Evolutionary conservation across 2,797 vertebrate genomes (phyloP), one percentile per base, ranked within the genome.

Genomic region (Rhabdomys pumilio): DNA sequence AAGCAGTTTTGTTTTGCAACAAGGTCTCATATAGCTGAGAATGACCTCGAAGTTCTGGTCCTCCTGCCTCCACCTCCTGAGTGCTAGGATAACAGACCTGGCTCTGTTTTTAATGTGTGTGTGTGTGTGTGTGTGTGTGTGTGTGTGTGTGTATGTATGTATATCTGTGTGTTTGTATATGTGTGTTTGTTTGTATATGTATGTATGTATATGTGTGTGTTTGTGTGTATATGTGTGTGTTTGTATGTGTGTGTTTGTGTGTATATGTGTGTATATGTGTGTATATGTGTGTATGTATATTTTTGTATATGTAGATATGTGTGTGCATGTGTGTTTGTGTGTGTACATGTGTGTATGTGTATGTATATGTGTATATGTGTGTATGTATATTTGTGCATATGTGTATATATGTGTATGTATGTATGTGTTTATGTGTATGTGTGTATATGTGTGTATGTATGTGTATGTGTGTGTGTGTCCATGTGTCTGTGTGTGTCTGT

Each of bases 1-100:
- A 72, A 84, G 85, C 75, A 22, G 81, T 50, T 89, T n/a, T 88
- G 67, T 57, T 88, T 73, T 57, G 65, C 11, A 38, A 73, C 69
- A 73, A 75, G 10, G 10, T 59, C 17, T 89, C 17, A 29, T 41
- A 59, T 31, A 59, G 26, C 55, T 29, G 31, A 59, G 53, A 41
- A 44, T 61, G 69, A 34, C 50, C 69, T 75, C 59, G 38, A 75
- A 14, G 6, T 75, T 75, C 24, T 44, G 50, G 31, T 4, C n/a
- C 26, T 88, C 53, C 17, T 31, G 26, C 5, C 15, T 22, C 50
- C 26, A 31, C 26, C 69, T 61, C 10, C 55, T 44, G 38, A 89
- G 38, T 44, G 29, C 69, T 75, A 12, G 86, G 17, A 59, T 44
- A 10, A 59, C 69, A 19, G 50, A 55, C 22, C 44, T 11, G 53